Percentiles rank a stretch among this genome's conserved stretches.
These are phyloP conservation scores for Clarias fuscus DNA, from an alignment of 2,797 vertebrate species.

Conservation along the genomic window DNA sequence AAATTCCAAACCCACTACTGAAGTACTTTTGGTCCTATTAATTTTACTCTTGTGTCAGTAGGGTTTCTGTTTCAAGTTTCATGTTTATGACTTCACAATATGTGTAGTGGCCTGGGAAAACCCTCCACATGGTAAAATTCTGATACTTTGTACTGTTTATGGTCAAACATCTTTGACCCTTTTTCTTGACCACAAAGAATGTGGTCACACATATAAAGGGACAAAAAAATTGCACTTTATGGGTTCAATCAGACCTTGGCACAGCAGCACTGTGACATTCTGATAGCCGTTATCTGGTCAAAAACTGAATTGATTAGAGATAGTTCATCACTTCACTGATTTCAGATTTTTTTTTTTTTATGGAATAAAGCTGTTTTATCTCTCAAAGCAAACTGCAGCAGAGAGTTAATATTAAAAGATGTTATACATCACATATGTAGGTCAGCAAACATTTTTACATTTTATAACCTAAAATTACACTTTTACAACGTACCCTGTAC, in stretches of 20 bases:
- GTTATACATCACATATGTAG: not conserved
- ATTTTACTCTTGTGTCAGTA: not conserved
- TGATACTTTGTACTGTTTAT: not conserved
- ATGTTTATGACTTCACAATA: not conserved
- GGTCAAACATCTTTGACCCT: not conserved
- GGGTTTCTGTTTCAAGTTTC: not conserved
- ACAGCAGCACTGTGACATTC: not conserved
- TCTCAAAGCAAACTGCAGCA: too few relatives aligned
- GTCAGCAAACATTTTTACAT: conserved; percentile 12
- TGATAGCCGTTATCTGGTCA: not conserved
- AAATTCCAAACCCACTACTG: not conserved
- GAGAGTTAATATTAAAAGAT: not conserved
- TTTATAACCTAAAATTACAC: conserved; percentile 20
- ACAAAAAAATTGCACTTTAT: not conserved
- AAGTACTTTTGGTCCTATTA: not conserved
- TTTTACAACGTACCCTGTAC: not conserved
- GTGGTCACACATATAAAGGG: not conserved
- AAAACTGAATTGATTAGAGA: not conserved
- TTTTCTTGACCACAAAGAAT: not conserved
- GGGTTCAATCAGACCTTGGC: not conserved
- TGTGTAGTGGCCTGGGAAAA: not conserved
- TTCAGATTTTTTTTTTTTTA: conserved; percentile 1
- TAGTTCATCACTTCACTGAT: not conserved
- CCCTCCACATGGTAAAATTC: too few relatives aligned
- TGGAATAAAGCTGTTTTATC: not conserved